Conservation (phyloP, 2,888 invertebrate genomes). For the Tridacna gigas region DNA sequence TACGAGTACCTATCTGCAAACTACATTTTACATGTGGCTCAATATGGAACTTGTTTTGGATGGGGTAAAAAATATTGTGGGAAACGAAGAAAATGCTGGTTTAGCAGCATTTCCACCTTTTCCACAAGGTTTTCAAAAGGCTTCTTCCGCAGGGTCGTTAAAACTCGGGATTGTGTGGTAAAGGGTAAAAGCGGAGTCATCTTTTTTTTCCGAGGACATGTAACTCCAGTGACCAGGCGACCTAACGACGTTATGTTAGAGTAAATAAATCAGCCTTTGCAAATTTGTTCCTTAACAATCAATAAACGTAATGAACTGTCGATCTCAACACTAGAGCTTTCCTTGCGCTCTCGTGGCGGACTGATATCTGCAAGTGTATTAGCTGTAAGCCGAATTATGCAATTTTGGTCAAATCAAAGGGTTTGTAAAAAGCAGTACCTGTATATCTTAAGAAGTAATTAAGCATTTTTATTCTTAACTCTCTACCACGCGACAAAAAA, state of each 20-base stretch:
- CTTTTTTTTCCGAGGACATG: conserved; percentile 1
- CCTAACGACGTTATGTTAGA: conserved; percentile 27
- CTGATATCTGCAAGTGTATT: no score
- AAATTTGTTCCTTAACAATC: conserved; percentile 22
- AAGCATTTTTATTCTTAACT: no score
- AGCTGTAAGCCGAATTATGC: no score
- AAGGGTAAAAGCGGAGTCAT: not conserved
- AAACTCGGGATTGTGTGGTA: not conserved
- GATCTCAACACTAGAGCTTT: not conserved
- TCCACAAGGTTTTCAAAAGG: not conserved
- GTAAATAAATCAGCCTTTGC: conserved; percentile 16
- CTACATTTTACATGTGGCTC: no score
- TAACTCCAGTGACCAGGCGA: conserved; percentile 1
- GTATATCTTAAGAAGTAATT: no score
- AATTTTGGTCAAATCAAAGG: no score
- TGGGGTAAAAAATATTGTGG: no score
- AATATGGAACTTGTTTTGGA: no score
- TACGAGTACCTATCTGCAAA: no score
- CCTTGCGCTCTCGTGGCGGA: not conserved
- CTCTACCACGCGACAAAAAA: no score
- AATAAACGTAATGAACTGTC: conserved; percentile 25
- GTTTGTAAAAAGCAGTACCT: no score
- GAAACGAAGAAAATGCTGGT: no score
- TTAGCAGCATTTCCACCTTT: not conserved
- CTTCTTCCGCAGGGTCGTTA: not conserved